Evolutionary conservation across 1,140 invertebrate species (phyloP).

Genomic region (Rhizoglyphus robini): DNA sequence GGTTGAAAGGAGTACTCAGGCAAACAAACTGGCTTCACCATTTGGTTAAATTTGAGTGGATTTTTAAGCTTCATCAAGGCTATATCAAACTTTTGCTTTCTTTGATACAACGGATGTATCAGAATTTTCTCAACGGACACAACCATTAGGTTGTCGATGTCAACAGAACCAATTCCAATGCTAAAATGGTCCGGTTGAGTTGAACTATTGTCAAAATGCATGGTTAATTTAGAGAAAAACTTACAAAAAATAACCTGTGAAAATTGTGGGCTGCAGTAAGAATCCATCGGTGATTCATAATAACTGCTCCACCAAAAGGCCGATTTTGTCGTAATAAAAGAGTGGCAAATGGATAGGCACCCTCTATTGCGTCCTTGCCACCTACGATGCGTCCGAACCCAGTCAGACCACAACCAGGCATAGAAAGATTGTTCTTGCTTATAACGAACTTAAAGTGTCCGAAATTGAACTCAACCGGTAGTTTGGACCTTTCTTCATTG

Average conservation of each 20-base stretch:
- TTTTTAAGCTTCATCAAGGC: slow-evolving; percentile 24
- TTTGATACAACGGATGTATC: not conserved
- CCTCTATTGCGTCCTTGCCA: not conserved
- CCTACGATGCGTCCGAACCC: not conserved
- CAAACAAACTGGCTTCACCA: slow-evolving; percentile 24
- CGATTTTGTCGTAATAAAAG: not conserved
- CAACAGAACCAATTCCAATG: not conserved
- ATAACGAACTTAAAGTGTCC: not conserved
- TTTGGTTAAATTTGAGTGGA: slow-evolving; percentile 21
- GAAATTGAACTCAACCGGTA: not conserved
- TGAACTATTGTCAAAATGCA: not conserved
- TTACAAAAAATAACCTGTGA: slow-evolving; percentile 1
- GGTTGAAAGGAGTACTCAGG: slow-evolving; percentile 17
- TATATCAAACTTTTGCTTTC: slow-evolving; percentile 21
- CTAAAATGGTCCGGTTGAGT: not conserved
- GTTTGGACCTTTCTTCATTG: no score
- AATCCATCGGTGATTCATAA: slow-evolving; percentile 7
- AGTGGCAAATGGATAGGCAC: not conserved
- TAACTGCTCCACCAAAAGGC: slow-evolving; percentile 5
- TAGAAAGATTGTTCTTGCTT: slow-evolving; percentile 12
- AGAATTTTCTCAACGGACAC: not conserved
- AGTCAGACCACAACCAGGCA: slow-evolving; percentile 1
- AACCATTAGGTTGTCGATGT: not conserved
- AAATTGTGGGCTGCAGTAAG: slow-evolving; percentile 15
- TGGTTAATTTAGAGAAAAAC: not conserved